These are phyloP conservation scores for Choreutis nemorana DNA, from an alignment of 2,888 invertebrate species.

Conservation along the genomic window DNA sequence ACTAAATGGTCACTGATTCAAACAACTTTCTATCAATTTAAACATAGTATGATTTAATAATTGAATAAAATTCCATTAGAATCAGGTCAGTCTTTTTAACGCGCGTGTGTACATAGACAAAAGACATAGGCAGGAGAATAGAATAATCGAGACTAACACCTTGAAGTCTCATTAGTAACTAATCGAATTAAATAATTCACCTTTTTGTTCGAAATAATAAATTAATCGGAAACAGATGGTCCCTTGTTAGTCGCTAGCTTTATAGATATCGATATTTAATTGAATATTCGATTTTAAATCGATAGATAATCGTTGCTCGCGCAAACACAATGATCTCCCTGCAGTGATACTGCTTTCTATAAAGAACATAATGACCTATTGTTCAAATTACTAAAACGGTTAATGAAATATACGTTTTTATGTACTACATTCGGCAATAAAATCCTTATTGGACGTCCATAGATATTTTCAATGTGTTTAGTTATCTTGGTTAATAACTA, in stretches of 20 bases:
- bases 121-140: too few species aligned
- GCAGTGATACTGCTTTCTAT: constrained; percentile 51
- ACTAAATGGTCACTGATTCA: too few species aligned
- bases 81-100: too few species aligned
- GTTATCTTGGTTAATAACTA: too few species aligned
- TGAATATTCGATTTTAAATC: constrained; percentile 41
- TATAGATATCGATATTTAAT: constrained; percentile 48
- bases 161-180: constrained; percentile 15
- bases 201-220: constrained; percentile 33
- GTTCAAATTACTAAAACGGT: constrained; percentile 42
- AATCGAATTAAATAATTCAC: constrained; percentile 24
- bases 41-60: too few species aligned
- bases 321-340: constrained; percentile 53
- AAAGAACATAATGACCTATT: constrained; percentile 57
- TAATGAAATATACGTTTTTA: constrained; percentile 4
- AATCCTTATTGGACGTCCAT: too few species aligned
- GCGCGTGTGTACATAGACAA: too few species aligned
- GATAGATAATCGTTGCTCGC: constrained; percentile 37
- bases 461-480: too few species aligned
- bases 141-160: too few species aligned
- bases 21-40: too few species aligned
- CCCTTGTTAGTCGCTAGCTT: constrained; percentile 47
- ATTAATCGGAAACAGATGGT: constrained; percentile 62
- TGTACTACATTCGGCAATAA: background rate
- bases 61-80: too few species aligned